phyloP scores from a whole-genome alignment of 2,888 invertebrate species.

The Bugula neritina region DNA sequence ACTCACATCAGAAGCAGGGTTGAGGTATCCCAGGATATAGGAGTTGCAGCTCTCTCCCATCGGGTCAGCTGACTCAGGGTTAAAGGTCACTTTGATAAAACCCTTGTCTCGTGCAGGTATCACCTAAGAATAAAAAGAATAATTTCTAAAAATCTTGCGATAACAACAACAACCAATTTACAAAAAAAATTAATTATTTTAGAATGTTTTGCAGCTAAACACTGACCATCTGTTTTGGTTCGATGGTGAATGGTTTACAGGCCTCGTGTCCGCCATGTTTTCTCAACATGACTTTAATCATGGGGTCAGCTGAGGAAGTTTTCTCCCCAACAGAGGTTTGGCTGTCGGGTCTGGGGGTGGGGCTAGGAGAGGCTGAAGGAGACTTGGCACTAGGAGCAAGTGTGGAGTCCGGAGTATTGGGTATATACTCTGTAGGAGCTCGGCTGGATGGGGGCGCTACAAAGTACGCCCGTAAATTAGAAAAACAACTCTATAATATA shows the following conservation, averaged over 20 bases:
- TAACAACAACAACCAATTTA: too few species aligned
- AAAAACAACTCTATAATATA: too few species aligned
- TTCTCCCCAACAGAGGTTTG: neutral
- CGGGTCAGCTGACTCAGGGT: constrained; percentile 36
- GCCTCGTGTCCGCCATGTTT: constrained; percentile 38
- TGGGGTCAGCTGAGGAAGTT: constrained; percentile 29
- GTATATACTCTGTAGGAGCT: constrained; percentile 39
- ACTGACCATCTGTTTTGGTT: constrained; percentile 43
- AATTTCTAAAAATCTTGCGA: too few species aligned
- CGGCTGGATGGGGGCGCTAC: constrained; percentile 29
- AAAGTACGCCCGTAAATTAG: too few species aligned
- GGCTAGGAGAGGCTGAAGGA: constrained; percentile 25
- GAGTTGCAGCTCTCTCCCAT: constrained; percentile 39
- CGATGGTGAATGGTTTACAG: constrained; percentile 38
- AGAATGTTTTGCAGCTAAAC: neutral
- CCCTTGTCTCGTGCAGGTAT: constrained; percentile 42
- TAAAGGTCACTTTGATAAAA: constrained; percentile 39
- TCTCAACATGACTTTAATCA: constrained; percentile 39
- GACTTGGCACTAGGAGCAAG: constrained; percentile 33
- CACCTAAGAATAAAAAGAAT: constrained; percentile 39
- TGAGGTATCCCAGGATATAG: constrained; percentile 45
- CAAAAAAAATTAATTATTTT: too few species aligned
- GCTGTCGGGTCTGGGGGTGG: neutral
- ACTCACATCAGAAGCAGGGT: constrained; percentile 37
- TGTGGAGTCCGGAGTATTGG: constrained; percentile 40